These are phyloP conservation scores for Congeria kusceri DNA, from an alignment of 2,888 invertebrate species.

Conservation along the genomic window DNA sequence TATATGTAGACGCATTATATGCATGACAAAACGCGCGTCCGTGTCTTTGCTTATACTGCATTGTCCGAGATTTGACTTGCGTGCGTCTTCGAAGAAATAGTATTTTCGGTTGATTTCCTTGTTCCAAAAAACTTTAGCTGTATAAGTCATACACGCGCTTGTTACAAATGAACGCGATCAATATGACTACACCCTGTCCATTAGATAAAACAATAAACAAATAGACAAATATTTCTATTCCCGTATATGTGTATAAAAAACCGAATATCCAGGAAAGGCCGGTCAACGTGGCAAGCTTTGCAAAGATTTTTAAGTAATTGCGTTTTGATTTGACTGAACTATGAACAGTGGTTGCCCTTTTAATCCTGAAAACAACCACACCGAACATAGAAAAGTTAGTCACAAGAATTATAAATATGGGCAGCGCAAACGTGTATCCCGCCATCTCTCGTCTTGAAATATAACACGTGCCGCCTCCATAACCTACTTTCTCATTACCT, in stretches of 20 bases:
- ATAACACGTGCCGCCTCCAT: constrained; percentile 46
- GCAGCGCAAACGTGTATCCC: constrained; percentile 40
- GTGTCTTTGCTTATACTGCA: no score
- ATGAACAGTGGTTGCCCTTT: constrained; percentile 19
- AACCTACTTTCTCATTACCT: constrained; percentile 51
- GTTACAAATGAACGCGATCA: constrained; percentile 54
- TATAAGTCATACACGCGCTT: constrained; percentile 35
- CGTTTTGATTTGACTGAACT: constrained; percentile 20
- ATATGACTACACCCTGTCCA: constrained; percentile 52
- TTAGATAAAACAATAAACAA: constrained; percentile 49
- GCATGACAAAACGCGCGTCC: no score
- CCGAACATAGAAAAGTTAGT: constrained; percentile 35
- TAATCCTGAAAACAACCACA: constrained; percentile 33
- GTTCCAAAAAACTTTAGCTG: no score
- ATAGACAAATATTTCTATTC: constrained; percentile 33
- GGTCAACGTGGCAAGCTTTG: constrained; percentile 52
- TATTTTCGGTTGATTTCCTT: no score
- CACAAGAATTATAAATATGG: constrained; percentile 30
- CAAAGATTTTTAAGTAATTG: constrained; percentile 47
- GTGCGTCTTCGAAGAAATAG: no score
- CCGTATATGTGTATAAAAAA: constrained; percentile 38
- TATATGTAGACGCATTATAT: no score
- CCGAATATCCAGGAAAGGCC: constrained; percentile 57
- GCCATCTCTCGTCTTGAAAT: constrained; percentile 38
- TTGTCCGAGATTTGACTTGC: no score